Conservation (phyloP, 1,140 invertebrate species). For the Monochamus saltuarius region DNA sequence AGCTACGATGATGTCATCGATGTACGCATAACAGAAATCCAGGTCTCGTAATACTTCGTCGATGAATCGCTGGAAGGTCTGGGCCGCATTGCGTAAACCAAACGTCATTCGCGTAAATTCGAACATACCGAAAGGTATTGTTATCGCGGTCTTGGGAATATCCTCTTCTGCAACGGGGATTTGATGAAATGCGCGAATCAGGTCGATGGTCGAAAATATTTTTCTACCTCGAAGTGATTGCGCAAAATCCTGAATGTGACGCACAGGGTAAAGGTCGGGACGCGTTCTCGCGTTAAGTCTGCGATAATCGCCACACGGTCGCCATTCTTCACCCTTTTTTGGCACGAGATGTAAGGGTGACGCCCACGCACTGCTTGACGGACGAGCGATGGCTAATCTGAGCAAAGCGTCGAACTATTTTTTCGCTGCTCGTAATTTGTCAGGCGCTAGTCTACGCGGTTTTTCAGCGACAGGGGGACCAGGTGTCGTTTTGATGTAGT, state of each 20-base stretch:
- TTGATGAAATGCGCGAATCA: slow-evolving; percentile 53
- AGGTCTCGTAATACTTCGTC: too few relatives aligned
- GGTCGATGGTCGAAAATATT: slow-evolving; percentile 54
- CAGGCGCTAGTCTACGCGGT: slow-evolving; percentile 47
- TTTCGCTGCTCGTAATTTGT: slow-evolving; percentile 43
- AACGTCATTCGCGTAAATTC: slow-evolving; percentile 36
- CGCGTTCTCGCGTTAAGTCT: slow-evolving; percentile 47
- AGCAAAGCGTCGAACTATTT: slow-evolving; percentile 43
- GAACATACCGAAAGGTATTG: slow-evolving; percentile 45
- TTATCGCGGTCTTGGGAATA: slow-evolving; percentile 45
- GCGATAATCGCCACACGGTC: slow-evolving; percentile 52
- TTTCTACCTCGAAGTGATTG: slow-evolving; percentile 19
- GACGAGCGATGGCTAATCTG: slow-evolving; percentile 32
- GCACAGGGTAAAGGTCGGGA: background rate
- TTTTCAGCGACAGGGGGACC: slow-evolving; percentile 48
- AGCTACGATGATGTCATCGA: slow-evolving; percentile 60
- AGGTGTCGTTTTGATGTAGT: too few relatives aligned
- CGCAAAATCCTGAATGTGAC: background rate
- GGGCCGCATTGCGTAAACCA: slow-evolving; percentile 35
- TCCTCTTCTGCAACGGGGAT: slow-evolving; percentile 40
- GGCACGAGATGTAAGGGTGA: slow-evolving; percentile 49
- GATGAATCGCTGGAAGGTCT: slow-evolving; percentile 55
- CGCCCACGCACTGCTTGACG: slow-evolving; percentile 50
- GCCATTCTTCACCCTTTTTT: slow-evolving; percentile 48
- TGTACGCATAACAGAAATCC: slow-evolving; percentile 51